phyloP scores from a whole-genome alignment of 2,113 vertebrate species.

The Mus spicilegus region DNA sequence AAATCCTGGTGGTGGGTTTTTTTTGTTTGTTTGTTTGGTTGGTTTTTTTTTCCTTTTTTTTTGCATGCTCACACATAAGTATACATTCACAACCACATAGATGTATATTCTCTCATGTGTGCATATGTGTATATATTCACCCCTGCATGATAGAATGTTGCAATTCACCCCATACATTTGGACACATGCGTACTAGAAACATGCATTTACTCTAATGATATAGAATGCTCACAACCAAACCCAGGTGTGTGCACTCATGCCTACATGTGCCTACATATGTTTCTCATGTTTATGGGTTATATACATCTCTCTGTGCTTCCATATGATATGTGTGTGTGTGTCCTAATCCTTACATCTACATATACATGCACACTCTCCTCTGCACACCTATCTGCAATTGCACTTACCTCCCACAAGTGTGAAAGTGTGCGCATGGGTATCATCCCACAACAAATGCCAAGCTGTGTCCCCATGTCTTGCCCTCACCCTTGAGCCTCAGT shows the following conservation, averaged over 20 bases:
- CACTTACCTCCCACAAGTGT: background rate
- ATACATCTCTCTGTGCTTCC: background rate
- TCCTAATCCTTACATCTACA: too few species aligned
- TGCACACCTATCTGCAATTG: background rate
- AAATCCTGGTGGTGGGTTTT: too few species aligned
- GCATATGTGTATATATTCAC: background rate
- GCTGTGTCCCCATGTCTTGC: background rate
- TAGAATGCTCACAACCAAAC: background rate
- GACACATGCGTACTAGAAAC: too few species aligned
- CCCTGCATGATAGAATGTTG: background rate
- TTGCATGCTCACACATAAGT: background rate
- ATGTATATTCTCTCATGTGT: background rate
- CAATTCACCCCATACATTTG: background rate
- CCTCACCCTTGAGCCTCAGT: background rate
- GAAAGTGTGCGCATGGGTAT: rapidly evolving
- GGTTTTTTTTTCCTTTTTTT: too few species aligned
- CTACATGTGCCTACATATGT: background rate
- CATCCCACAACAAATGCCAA: rapidly evolving
- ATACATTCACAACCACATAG: background rate
- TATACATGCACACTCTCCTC: background rate
- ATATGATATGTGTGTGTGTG: background rate
- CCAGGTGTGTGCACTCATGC: background rate
- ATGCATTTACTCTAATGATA: background rate
- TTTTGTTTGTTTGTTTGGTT: too few species aligned
- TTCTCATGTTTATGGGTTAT: background rate